These are phyloP conservation scores for Cinara cedri DNA, from an alignment of 2,888 invertebrate species.

Conservation along the genomic window DNA sequence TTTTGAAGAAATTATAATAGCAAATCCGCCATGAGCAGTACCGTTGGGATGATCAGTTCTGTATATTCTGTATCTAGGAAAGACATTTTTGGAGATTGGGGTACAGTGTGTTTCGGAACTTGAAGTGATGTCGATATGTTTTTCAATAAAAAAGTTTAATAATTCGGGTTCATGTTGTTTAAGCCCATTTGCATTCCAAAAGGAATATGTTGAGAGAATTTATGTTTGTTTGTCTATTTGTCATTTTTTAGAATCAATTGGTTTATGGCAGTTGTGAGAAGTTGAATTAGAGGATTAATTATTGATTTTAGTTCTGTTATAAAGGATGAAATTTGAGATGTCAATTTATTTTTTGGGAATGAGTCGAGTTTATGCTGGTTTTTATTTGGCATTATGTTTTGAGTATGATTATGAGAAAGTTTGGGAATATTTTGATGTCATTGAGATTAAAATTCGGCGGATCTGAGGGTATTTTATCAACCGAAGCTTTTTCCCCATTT, in stretches of 20 bases:
- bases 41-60: not conserved
- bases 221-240: not conserved
- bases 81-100: not conserved
- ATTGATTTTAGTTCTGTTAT: not conserved
- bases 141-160: not conserved
- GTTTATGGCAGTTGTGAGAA: not conserved
- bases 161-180: not conserved
- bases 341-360: no score
- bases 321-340: not conserved
- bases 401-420: no score
- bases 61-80: not conserved
- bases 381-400: no score
- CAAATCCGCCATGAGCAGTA: not conserved
- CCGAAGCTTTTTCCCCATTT: no score
- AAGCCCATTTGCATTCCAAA: not conserved
- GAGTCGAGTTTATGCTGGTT: no score
- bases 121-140: not conserved
- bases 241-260: not conserved
- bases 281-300: not conserved
- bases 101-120: not conserved
- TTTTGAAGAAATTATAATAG: not conserved
- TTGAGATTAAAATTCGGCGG: no score
- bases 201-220: not conserved
- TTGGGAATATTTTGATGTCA: no score
- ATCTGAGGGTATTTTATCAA: no score